Evolutionary conservation across 2,113 vertebrate genomes (phyloP), one percentile per base, ranked within the genome.

Genomic region (Bujurquina vittata): DNA sequence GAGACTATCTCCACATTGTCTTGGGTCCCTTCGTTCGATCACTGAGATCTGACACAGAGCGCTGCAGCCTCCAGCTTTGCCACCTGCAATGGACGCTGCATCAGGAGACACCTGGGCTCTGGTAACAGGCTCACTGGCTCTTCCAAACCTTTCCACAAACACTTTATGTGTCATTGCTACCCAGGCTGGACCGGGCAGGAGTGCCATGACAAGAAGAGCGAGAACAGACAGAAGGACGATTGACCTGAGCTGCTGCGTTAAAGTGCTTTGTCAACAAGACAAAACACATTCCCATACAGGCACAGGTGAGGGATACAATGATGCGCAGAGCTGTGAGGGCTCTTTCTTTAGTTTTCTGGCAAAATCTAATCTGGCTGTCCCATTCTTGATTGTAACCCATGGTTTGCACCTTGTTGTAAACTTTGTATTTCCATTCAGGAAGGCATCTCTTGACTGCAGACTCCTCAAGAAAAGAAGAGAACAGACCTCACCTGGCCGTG

Each of bases 131-230:
- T 95, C 55, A 58, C 73, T 11, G 59, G 83, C 55, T 18, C 17
- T n/a, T 23, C 52, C 26, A 56, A 4, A 78, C 56, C 14, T 75
- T 90, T 83, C 0, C 20, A 75, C 84, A 40, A 9, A 0, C 63
- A 92, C 1, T 98, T 98, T 83, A 88, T 75, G 73, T 99, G 97
- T 91, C 91, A 59, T 81, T 98, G 97, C 92, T 97, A 96, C 90
- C 59, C 0, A 0, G 96, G 96, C 57, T 98, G 97, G 97, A 86
- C 60, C 0, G 97, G 97, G 0, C 8, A 89, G 12, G 20, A 10
- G 63, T 98, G 97, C 86, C 84, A 87, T 29, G 18, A 84, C 29
- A 74, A 43, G 63, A 37, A 43, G 14, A 35, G 75, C 0, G 29
- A 54, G 11, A 77, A 12, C 7, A 35, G 31, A 15, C 15, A 57